Base-by-base conservation (phyloP, 37 sponge, comb jelly and placozoan species). In the Bolinopsis microptera region DNA sequence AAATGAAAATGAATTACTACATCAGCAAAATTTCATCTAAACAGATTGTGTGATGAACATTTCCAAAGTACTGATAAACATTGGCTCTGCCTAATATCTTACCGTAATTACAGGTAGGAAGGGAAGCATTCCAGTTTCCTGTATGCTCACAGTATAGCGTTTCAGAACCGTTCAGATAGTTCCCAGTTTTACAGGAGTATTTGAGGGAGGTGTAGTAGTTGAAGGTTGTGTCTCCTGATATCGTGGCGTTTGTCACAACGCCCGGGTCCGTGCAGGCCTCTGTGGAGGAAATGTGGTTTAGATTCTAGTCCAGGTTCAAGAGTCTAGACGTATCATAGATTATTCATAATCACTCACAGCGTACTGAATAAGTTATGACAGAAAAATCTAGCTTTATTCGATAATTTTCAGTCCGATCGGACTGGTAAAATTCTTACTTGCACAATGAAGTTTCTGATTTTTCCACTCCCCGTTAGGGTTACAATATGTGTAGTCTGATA, bases 201-300 rank as follows among this genome's bases (percentile, higher is more conserved):
- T 27, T 77, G 35, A 77, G 33, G 35, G 80, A 32, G 21, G 80
- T 77, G 80, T 77, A 77, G 80, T 77, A 77, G 33, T 77, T 27
- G 80, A 35, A 77, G 27, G 80, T 35, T 34, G 80, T 27, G 35
- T 27, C 27, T 35, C 80, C 80, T 5, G 32, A 32, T 36, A 16
- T 27, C 21, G 80, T 77, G 36, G 33, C 34, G 37, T 77, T 77
- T 32, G 32, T 32, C 36, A 77, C 80, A 33, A 36, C 0, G 28
- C 80, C 80, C 35, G 80, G 80, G 80, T 77, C 80, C 28, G 33
- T 77, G 80, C 80, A 77, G 35, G 36, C 33, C 37, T 77, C 80
- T 77, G 80, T 35, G 35, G 18, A 70, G 74, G 74, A 70, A 28
- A 67, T 67, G 68, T n/a, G n/a, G n/a, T n/a, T n/a, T n/a, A n/a